A percentile compares a stretch with the other conserved stretches of the same genome.
These are phyloP conservation scores for Hirtodrosophila cameraria DNA, from an alignment of 2,888 invertebrate genomes.

Conservation along the genomic window DNA sequence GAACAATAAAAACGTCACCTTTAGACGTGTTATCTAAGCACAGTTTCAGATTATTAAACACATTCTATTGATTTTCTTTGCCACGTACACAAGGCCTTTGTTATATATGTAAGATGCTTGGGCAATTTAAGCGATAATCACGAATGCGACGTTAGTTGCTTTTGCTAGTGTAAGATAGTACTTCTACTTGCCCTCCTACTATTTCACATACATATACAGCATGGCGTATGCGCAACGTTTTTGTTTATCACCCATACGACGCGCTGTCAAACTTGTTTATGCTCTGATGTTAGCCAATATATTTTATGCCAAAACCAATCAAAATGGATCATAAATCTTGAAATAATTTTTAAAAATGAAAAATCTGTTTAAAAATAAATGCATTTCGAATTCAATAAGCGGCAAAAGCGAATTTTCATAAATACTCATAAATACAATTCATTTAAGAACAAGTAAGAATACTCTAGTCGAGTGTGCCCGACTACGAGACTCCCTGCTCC, in stretches of 20 bases:
- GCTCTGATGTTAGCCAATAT: constrained; percentile 49
- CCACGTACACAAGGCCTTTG: constrained; percentile 32
- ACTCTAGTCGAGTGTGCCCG: no score
- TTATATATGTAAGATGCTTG: constrained; percentile 56
- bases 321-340: constrained; percentile 51
- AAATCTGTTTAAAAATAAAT: constrained; percentile 21
- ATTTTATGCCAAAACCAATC: constrained; percentile 42
- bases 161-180: constrained; percentile 26
- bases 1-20: constrained; percentile 46
- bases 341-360: constrained; percentile 22
- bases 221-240: constrained; percentile 44
- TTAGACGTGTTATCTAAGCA: constrained; percentile 58
- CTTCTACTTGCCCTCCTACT: background rate
- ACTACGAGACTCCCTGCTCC: no score
- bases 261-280: constrained; percentile 46
- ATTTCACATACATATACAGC: constrained; percentile 11
- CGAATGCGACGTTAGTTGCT: constrained; percentile 49
- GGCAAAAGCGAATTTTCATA: constrained; percentile 18
- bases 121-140: constrained; percentile 65
- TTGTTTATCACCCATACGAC: constrained; percentile 43
- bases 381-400: constrained; percentile 41
- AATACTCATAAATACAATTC: constrained; percentile 22
- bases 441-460: constrained; percentile 2
- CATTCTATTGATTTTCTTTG: constrained; percentile 59
- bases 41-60: constrained; percentile 67